Evolutionary conservation across 2,888 invertebrate genomes (phyloP), one percentile per base, ranked within the genome.

Genomic region (Lacanobia oleracea): DNA sequence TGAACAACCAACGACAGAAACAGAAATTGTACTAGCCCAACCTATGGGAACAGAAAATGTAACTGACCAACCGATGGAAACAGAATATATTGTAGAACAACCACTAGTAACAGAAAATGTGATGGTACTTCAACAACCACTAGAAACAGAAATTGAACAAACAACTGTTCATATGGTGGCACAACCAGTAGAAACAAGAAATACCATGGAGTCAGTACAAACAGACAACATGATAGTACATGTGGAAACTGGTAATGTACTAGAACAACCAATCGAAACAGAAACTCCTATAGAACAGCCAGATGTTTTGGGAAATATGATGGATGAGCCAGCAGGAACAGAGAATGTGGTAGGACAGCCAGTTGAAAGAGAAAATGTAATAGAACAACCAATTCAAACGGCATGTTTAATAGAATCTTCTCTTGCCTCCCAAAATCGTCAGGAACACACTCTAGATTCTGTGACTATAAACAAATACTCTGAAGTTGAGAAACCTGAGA

Each of bases 401-500:
- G 81, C 73, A 64, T 75, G 37, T 68, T 33, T 62, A 60, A 54
- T 53, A 27, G 73, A 75, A 68, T 43, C 59, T 57, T 33, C 68
- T 50, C 12, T 64, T 54, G 4, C 7, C 8, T n/a, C 27, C 53
- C 72, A 68, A 63, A 68, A 57, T 14, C 45, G 54, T 50, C 74
- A 75, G 67, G 67, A 74, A 67, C 67, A 72, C 53, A 53, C 60
- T 57, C 67, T 70, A 48, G 60, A 75, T 40, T 8, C 51, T 54
- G 68, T 62, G 40, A 57, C 62, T 66, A 40, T 60, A 21, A 69
- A 48, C 59, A 72, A 75, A 45, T 74, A 74, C 59, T 60, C 79
- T 40, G 75, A 70, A 64, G 57, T 56, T 50, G n/a, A 50, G 40
- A 77, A 70, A 63, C 65, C 74, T 53, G 67, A 70, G 14, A 57